Percentiles rank a stretch among this genome's conserved stretches.
phyloP scores from a whole-genome alignment of 1,140 invertebrate species.

The Drosophila obscura region DNA sequence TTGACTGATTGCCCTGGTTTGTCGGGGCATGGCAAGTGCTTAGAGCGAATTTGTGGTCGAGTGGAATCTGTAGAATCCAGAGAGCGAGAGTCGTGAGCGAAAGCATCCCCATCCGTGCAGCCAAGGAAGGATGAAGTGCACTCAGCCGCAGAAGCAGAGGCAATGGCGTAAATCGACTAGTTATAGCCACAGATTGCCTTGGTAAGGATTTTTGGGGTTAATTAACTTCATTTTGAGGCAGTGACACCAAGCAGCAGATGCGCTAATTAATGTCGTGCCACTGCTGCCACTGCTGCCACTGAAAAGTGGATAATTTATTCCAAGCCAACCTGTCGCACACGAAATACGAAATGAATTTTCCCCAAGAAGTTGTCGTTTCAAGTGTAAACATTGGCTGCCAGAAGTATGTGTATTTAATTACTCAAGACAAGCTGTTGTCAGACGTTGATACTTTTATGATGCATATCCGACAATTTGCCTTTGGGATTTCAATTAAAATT shows the following conservation, averaged over 20 bases:
- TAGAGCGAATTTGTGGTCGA: slow-evolving; percentile 28
- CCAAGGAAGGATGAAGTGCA: neutral
- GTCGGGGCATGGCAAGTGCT: slow-evolving; percentile 19
- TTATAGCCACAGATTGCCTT: slow-evolving; percentile 22
- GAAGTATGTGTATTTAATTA: slow-evolving; percentile 10
- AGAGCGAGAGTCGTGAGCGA: too few species aligned
- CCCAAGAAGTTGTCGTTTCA: slow-evolving; percentile 21
- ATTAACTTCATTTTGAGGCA: slow-evolving; percentile 29
- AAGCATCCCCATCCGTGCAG: too few species aligned
- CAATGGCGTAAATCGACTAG: slow-evolving; percentile 29
- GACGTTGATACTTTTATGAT: too few species aligned
- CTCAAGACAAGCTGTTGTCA: slow-evolving; percentile 7
- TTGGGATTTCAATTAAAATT: too few species aligned
- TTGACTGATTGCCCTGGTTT: slow-evolving; percentile 57
- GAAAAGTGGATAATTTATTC: slow-evolving; percentile 27
- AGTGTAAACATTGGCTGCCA: slow-evolving; percentile 26
- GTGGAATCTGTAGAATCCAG: neutral
- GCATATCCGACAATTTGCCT: too few species aligned
- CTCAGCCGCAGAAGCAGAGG: slow-evolving; percentile 1
- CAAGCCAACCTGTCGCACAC: slow-evolving; percentile 48
- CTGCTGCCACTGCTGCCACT: slow-evolving; percentile 15
- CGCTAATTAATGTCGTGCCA: slow-evolving; percentile 61
- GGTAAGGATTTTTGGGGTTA: neutral
- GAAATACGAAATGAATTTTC: slow-evolving; percentile 55
- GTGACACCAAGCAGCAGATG: slow-evolving; percentile 37